Base-by-base conservation (phyloP, 2,113 vertebrate genomes). In the Phalacrocorax pelagicus region DNA sequence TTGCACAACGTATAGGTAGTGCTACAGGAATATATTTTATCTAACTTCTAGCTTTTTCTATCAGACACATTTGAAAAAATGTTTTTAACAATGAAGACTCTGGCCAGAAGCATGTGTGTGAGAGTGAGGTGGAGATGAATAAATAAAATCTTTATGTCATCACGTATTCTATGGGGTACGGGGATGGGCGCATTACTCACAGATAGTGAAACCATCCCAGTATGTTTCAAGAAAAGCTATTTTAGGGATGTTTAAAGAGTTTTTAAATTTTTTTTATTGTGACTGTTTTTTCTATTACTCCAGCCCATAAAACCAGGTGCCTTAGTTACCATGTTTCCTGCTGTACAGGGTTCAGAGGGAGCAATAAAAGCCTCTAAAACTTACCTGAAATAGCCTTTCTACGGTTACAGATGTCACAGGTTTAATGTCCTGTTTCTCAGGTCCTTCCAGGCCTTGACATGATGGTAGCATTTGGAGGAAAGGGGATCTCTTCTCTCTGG, bases 211-310 rank as follows among this genome's bases (percentile, higher is more conserved):
- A 80, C 44, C 42, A 80, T 82, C 52, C 67, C 62, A 49, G 36
- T 66, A 3, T 63, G 47, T 91, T 92, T 95, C 75, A 86, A 52
- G 51, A 74, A 95, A 88, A 94, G 40, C 79, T 85, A 34, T 66
- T 86, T 88, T 86, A 91, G 42, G 57, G 47, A 88, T 88, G 80
- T 86, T 95, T 86, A 94, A 81, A 88, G 90, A 91, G 61, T 92
- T 91, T 54, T 80, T 3, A 27, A 70, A 26, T 1, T 15, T 62
- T n/a, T 87, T 93, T 95, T 82, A 83, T 40, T 80, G 71, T 70
- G 62, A 46, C 71, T 91, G 5, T 91, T 86, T 91, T 92, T 88
- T 86, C 36, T 91, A 14, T 95, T 73, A 40, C 70, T 91, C 42
- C 17, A 73, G 30, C 47, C 47, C 46, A n/a, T 94, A 92, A 88